A percentile compares a stretch with the other conserved stretches of the same genome.
Evolutionary conservation across 2,797 vertebrate genomes (phyloP).

Genomic region (Hapalemur alaotrensis): DNA sequence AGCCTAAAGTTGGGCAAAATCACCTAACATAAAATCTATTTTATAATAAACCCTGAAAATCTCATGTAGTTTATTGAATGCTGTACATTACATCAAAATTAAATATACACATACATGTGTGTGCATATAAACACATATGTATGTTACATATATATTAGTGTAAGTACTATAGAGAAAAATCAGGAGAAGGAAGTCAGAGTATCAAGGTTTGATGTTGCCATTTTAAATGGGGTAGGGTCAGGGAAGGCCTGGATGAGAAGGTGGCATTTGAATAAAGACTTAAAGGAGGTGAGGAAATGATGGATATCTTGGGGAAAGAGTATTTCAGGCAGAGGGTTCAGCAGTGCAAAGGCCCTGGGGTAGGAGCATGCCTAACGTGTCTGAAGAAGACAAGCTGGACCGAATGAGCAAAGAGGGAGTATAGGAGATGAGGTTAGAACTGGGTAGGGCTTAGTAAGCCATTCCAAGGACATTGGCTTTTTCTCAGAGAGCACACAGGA

Average conservation of each 20-base stretch:
- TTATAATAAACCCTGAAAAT: neutral
- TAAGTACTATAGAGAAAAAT: neutral
- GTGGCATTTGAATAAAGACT: neutral
- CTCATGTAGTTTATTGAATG: neutral
- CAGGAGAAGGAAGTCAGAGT: neutral
- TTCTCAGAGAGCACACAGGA: neutral
- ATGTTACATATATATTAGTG: neutral
- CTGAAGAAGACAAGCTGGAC: neutral
- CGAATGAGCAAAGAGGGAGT: neutral
- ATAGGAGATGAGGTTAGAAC: neutral
- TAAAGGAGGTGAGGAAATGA: neutral
- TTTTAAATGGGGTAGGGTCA: neutral
- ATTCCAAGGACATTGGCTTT: neutral
- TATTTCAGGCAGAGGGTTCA: neutral
- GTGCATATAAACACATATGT: neutral
- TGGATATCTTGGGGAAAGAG: neutral
- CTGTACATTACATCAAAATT: neutral
- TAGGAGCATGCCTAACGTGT: neutral
- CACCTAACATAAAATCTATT: neutral
- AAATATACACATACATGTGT: too few relatives aligned
- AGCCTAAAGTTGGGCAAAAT: neutral
- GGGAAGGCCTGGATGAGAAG: neutral
- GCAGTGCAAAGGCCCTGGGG: neutral
- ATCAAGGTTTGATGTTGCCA: neutral
- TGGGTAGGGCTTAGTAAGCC: neutral